Percentiles rank a stretch among this genome's conserved stretches.
phyloP scores from a whole-genome alignment of 2,797 vertebrate species.

The Pangasius djambal region DNA sequence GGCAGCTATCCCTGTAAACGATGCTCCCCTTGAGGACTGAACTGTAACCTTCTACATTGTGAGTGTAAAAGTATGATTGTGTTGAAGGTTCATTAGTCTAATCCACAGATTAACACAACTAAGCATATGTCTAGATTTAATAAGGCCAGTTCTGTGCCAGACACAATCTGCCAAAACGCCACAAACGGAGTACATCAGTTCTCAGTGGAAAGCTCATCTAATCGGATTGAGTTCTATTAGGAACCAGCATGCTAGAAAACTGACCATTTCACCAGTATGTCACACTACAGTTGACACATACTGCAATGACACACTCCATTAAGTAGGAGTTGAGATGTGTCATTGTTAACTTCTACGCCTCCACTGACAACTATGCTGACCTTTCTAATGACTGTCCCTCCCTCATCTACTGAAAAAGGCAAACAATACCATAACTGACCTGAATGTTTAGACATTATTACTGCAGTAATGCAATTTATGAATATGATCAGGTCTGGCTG shows the following conservation, averaged over 20 bases:
- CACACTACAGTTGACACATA: background rate
- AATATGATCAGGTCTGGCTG: background rate
- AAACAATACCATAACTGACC: conserved; percentile 3
- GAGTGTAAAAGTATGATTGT: background rate
- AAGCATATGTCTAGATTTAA: background rate
- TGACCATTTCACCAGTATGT: conserved; percentile 6
- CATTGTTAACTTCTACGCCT: conserved; percentile 56
- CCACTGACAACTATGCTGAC: conserved; percentile 53
- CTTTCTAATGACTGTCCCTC: conserved; percentile 50
- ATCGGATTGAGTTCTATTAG: background rate
- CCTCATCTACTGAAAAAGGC: conserved; percentile 15
- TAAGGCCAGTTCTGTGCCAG: background rate
- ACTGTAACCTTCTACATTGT: conserved; percentile 20
- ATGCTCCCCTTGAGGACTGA: background rate
- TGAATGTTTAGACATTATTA: conserved; percentile 13
- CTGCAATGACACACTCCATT: conserved; percentile 22
- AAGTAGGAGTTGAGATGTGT: conserved; percentile 46
- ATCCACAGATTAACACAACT: conserved; percentile 11
- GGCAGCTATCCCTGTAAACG: conserved; percentile 1
- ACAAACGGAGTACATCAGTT: background rate
- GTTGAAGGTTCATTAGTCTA: conserved; percentile 1
- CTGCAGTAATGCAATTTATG: background rate
- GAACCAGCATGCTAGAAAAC: background rate
- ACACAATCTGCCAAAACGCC: background rate
- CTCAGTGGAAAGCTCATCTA: background rate